Percentiles rank a stretch among this genome's conserved stretches.
Evolutionary conservation across 2,888 invertebrate genomes (phyloP).

Genomic region (Scaptomyza parva): DNA sequence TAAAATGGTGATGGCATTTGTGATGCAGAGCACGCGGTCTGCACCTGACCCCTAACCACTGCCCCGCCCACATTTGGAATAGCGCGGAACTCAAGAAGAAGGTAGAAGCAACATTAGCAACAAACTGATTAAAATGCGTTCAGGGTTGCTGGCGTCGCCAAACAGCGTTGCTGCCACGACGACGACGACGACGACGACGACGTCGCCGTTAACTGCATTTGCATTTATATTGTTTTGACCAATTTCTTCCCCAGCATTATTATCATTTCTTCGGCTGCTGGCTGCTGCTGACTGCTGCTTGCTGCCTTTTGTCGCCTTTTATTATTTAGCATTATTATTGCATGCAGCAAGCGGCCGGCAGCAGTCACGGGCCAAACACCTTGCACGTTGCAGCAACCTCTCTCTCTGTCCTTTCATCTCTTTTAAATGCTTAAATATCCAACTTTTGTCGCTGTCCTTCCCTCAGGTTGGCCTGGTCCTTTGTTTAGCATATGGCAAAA

Average conservation of each 20-base stretch:
- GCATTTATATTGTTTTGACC: slow-evolving; percentile 78
- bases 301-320: slow-evolving; percentile 40
- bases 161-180: slow-evolving; percentile 13
- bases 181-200: neutral
- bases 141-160: slow-evolving; percentile 47
- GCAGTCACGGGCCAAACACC: slow-evolving; percentile 7
- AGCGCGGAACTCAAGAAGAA: too few species aligned
- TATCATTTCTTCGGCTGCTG: slow-evolving; percentile 63
- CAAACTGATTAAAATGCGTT: slow-evolving; percentile 76
- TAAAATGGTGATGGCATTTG: slow-evolving; percentile 62
- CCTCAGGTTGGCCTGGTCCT: neutral
- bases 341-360: slow-evolving; percentile 36
- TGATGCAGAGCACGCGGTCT: slow-evolving; percentile 60
- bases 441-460: slow-evolving; percentile 17
- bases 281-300: too few species aligned
- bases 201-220: slow-evolving; percentile 55
- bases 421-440: slow-evolving; percentile 25
- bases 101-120: slow-evolving; percentile 16
- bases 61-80: slow-evolving; percentile 37
- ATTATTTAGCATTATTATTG: slow-evolving; percentile 64
- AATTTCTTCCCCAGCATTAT: slow-evolving; percentile 69
- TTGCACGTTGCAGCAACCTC: neutral
- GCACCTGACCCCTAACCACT: too few species aligned
- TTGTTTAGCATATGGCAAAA: slow-evolving; percentile 52
- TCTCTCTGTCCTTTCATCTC: neutral